Evolutionary conservation across 2,888 invertebrate genomes (phyloP).

Genomic region (Aplocera efformata): DNA sequence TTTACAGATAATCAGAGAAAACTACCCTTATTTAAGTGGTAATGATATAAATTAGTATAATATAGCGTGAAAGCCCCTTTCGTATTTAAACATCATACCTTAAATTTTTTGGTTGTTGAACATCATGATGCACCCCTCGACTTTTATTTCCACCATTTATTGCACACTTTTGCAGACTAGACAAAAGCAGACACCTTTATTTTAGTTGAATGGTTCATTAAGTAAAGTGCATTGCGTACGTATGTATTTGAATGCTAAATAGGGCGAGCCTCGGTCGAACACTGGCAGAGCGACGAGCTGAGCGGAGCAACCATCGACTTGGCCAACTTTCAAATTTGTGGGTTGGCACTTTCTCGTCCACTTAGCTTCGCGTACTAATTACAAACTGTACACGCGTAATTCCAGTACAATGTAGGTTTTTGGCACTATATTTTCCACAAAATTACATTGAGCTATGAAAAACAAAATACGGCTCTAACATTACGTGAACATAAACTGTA

Average conservation of each 20-base stretch:
- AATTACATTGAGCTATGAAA: too few species aligned
- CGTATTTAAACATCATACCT: too few species aligned
- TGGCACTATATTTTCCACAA: background rate
- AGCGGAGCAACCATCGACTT: slow-evolving; percentile 55
- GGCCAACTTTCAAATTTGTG: slow-evolving; percentile 74
- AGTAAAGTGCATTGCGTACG: slow-evolving; percentile 6
- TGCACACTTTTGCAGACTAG: background rate
- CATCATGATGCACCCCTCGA: too few species aligned
- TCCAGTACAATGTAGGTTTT: too few species aligned
- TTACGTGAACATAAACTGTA: too few species aligned
- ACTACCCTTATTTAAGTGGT: too few species aligned
- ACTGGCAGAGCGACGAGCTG: slow-evolving; percentile 36
- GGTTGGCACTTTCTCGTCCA: slow-evolving; percentile 63
- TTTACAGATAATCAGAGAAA: too few species aligned
- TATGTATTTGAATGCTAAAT: background rate
- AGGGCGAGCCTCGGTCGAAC: slow-evolving; percentile 12
- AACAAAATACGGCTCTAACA: too few species aligned
- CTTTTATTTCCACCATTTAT: too few species aligned
- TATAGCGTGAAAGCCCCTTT: too few species aligned
- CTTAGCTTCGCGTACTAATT: slow-evolving; percentile 38
- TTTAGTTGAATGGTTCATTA: background rate
- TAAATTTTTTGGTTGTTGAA: too few species aligned
- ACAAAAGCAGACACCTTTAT: background rate
- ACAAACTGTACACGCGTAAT: slow-evolving; percentile 17
- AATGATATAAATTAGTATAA: too few species aligned